Evolutionary conservation across 2,113 vertebrate genomes (phyloP).

Genomic region (Oryzias javanicus): DNA sequence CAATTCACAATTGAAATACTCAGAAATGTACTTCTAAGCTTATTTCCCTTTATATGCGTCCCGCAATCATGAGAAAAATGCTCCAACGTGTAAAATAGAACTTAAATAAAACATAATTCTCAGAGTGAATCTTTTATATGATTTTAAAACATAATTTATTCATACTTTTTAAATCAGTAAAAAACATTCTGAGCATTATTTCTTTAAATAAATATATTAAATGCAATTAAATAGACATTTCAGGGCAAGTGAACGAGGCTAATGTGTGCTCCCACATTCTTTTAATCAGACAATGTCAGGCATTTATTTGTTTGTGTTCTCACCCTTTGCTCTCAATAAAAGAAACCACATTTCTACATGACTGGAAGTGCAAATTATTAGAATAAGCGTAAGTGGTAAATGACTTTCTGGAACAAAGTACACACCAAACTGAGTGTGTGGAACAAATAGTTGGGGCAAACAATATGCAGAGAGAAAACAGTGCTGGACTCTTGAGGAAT

Average conservation of each 20-base stretch:
- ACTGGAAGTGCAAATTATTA: constrained; percentile 63
- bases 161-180: too few species aligned
- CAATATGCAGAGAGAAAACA: constrained; percentile 33
- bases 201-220: too few species aligned
- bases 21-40: too few species aligned
- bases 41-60: too few species aligned
- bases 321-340: constrained; percentile 60
- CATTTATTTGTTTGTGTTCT: constrained; percentile 48
- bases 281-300: constrained; percentile 64
- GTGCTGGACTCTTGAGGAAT: constrained; percentile 45
- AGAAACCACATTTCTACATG: constrained; percentile 68
- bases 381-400: constrained; percentile 54
- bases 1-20: too few species aligned
- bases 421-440: constrained; percentile 48
- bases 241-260: constrained; percentile 27
- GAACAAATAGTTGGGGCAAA: constrained; percentile 58
- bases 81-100: too few species aligned
- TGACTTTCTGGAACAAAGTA: constrained; percentile 54
- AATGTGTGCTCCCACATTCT: constrained; percentile 43
- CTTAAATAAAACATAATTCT: too few species aligned
- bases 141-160: too few species aligned
- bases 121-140: too few species aligned
- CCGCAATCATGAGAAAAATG: too few species aligned
- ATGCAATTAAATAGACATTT: too few species aligned
- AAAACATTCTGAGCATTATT: too few species aligned